Base-by-base conservation (phyloP, 92 coral and sea anemone species). In the Zoanthus sociatus region DNA sequence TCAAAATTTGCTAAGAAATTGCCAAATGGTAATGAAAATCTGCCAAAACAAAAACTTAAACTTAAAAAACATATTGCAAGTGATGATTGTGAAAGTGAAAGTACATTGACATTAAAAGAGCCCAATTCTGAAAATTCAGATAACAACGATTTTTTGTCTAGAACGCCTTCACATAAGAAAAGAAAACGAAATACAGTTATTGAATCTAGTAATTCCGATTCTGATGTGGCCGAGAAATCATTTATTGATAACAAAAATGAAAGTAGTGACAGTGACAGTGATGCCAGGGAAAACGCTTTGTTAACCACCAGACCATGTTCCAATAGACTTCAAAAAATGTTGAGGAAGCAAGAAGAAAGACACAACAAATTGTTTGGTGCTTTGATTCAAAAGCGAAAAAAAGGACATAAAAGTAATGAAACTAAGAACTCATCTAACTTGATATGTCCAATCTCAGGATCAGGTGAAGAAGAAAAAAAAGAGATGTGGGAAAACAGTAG, bases 341-440 rank as follows among this genome's bases (percentile, higher is more conserved):
- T 83, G 1, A 77, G 83, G 68, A 88, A 86, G 11, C 84, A 88
- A 9, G 54, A 91, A 9, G 83, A 89, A 11, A 78, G 79, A 32
- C 81, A 77, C 26, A 69, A 86, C 3, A 78, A 89, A 75, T 76
- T 87, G 33, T 95, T 91, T 77, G 79, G 75, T 20, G 46, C 77
- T 51, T 90, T 93, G 13, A 74, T 91, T 16, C 76, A 93, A 68
- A 89, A 79, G 61, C 90, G 98, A 42, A 79, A 89, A 18, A 71
- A 58, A 48, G 87, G 88, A 44, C 90, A 91, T 73, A 47, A 84
- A n/a, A 78, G 73, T 44, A 85, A 82, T 30, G 91, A 92, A 64
- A 83, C 83, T 50, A 69, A 90, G 42, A 71, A 76, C 44, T 90
- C 73, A 3, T 10, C 9, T 21, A 87, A 8, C 30, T 48, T n/a